phyloP scores from a whole-genome alignment of 1,140 invertebrate genomes.

The Drosophila triauraria region DNA sequence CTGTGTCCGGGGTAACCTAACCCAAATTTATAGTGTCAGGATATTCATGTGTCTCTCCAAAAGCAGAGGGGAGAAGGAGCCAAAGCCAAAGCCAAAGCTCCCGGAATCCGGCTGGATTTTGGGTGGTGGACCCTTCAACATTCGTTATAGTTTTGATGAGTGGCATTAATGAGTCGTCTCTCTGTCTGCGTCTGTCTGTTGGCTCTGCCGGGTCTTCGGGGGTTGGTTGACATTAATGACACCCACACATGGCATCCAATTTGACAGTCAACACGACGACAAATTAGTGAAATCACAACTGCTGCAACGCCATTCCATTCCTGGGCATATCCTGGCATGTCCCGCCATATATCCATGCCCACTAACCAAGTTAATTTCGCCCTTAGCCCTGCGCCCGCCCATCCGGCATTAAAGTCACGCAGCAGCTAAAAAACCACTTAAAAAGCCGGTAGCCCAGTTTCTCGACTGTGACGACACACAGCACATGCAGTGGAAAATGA shows the following conservation, averaged over 20 bases:
- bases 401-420: constrained; percentile 27
- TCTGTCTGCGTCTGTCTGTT: constrained; percentile 64
- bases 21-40: constrained; percentile 69
- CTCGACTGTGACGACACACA: background rate
- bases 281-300: constrained; percentile 79
- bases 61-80: background rate
- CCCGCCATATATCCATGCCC: background rate
- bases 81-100: constrained; percentile 11
- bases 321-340: background rate
- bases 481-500: background rate
- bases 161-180: constrained; percentile 82
- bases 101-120: background rate
- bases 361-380: constrained; percentile 26
- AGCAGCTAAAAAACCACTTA: constrained; percentile 27
- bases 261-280: constrained; percentile 77
- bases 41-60: constrained; percentile 68
- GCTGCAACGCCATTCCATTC: constrained; percentile 18
- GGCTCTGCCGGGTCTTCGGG: constrained; percentile 2
- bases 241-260: constrained; percentile 81
- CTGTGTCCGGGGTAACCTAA: constrained; percentile 20
- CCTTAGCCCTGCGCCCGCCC: background rate
- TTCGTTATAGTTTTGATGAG: constrained; percentile 83
- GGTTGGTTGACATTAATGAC: constrained; percentile 79
- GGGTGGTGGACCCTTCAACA: constrained; percentile 49
- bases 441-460: constrained; percentile 12